Base-by-base conservation (phyloP, 2,113 vertebrate species). In the Diphyllodes magnificus region DNA sequence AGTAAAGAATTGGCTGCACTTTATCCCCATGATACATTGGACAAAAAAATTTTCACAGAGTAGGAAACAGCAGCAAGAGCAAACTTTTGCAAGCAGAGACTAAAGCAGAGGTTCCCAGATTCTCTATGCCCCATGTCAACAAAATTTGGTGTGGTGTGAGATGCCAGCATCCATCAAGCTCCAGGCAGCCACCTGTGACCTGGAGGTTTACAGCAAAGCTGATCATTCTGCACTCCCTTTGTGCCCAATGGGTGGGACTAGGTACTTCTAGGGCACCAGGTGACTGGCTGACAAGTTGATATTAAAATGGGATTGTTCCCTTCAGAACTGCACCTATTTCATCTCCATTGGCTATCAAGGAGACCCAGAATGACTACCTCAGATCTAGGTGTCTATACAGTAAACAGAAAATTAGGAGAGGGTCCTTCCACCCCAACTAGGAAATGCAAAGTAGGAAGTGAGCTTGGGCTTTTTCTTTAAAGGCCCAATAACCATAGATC, bases 21-120 rank as follows among this genome's bases (percentile, higher is more conserved):
- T 80, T 10, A 39, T 45, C 31, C 5, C 31, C 5, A 6, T 16
- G 19, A 54, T 56, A 40, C 0, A 0, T 5, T 9, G 5, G 15
- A 11, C 0, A 49, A 66, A 60, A 73, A 15, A 8, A 21, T 14
- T 40, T 23, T 82, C 9, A 47, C 10, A 35, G 40, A 53, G 19
- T 14, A 63, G 9, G 10, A 69, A 79, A 30, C 9, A 50, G 20
- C 4, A 1, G 4, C 8, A 63, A 57, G 54, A 56, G 16, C 7
- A 12, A 76, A 76, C 13, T 39, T 57, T 79, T 93, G n/a, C 12
- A 56, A 53, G 39, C 14, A 40, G 47, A 66, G 14, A 50, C 28
- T 37, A 59, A 45, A 61, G 8, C 37, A 69, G 65, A 82, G 14
- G 23, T 69, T 86, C 24, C 47, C 22, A 37, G 63, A 15, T 47